phyloP scores from a whole-genome alignment of 2,888 invertebrate genomes.

The Leptodirus hochenwartii region DNA sequence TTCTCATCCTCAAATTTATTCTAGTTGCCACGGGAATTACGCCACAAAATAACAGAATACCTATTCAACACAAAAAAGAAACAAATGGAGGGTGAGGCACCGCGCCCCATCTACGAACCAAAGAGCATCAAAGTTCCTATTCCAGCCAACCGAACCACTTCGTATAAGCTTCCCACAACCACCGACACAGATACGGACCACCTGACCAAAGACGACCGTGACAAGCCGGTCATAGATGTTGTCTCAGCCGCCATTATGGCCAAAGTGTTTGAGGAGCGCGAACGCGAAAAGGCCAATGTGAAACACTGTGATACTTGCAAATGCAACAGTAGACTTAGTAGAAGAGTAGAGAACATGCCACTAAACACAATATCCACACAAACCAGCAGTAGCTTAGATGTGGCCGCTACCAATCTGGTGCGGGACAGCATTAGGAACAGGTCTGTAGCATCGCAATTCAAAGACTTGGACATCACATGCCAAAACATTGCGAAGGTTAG shows the following conservation, averaged over 20 bases:
- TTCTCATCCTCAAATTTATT: constrained; percentile 17
- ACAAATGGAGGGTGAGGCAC: constrained; percentile 26
- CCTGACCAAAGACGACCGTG: constrained; percentile 33
- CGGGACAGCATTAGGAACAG: too few species aligned
- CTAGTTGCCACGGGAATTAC: constrained; percentile 80
- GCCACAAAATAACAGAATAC: constrained; percentile 71
- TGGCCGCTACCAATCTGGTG: too few species aligned
- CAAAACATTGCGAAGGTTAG: constrained; percentile 20
- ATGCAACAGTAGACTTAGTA: constrained; percentile 37
- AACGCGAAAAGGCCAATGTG: constrained; percentile 55
- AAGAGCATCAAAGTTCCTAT: constrained; percentile 56
- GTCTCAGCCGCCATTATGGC: constrained; percentile 82
- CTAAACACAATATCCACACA: constrained; percentile 45
- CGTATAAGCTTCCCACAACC: constrained; percentile 27
- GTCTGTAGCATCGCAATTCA: too few species aligned
- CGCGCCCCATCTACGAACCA: constrained; percentile 33
- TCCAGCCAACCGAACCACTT: constrained; percentile 67
- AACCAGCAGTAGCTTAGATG: too few species aligned
- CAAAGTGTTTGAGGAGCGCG: constrained; percentile 75
- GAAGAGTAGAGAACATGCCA: constrained; percentile 34
- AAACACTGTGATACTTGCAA: constrained; percentile 74
- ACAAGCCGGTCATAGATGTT: constrained; percentile 47
- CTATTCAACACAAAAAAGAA: constrained; percentile 40
- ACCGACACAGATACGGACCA: constrained; percentile 14
- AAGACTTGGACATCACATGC: constrained; percentile 8